Base-by-base conservation (phyloP, 35 echinoderm and acorn worm species). In the Ophioderma brevispina region DNA sequence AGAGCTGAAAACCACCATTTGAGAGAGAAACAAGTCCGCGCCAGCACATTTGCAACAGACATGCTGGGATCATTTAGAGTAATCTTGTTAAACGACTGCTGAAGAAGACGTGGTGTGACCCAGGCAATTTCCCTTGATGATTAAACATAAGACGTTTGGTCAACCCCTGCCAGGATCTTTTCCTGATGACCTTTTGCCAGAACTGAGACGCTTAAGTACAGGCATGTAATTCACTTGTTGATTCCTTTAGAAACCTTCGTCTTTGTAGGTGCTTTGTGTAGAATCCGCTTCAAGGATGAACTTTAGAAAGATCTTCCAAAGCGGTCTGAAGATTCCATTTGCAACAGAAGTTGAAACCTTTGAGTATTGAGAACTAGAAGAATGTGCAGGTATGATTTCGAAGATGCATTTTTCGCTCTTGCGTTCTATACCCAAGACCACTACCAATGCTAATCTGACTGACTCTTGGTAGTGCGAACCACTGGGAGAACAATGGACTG, bases 71-170 rank as follows among this genome's bases (percentile, higher is more conserved):
- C 63, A 41, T 39, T 23, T 87, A 40, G 85, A 87, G 75, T 78
- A 6, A 64, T 87, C n/a, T 36, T 87, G 32, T 34, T 64, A n/a
- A n/a, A n/a, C n/a, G n/a, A 28, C 70, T 87, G 32, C 31, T 87
- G 32, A 87, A 78, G 85, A 87, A 75, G 41, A 87, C 85, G 25
- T 37, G 85, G 33, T 34, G 85, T 35, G 85, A 87, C n/a, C 85
- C 85, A 41, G 85, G 75, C 23, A 40, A 14, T 41, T n/a, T 76
- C 85, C 13, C 75, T 87, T 17, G 25, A 87, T 36, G 85, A 87
- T 10, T 87, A n/a, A n/a, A 40, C 28, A 78, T 87, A 32, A 87
- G 39, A 31, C 64, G 75, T n/a, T 21, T 87, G 85, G 85, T 6
- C 17, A 35, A 32, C 78, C 11, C 78, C 78, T 80, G 33, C 78